Evolutionary conservation across 2,888 invertebrate genomes (phyloP).

Genomic region (Sesia apiformis): DNA sequence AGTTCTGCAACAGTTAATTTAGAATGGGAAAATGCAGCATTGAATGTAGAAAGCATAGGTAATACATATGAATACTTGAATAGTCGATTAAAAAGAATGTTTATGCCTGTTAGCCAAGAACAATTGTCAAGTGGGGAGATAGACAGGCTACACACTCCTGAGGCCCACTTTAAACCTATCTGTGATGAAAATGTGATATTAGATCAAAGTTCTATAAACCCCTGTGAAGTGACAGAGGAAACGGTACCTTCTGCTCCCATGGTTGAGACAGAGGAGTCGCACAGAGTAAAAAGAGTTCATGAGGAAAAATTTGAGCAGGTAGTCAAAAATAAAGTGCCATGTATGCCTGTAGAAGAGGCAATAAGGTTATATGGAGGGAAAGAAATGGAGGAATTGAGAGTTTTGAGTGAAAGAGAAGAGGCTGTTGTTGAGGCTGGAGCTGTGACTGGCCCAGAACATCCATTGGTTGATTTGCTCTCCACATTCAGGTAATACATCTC

Average conservation of each 20-base stretch:
- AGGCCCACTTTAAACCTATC: too few relatives aligned
- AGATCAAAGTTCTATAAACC: too few relatives aligned
- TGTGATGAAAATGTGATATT: neutral
- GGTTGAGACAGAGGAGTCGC: constrained; percentile 23
- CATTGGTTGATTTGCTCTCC: constrained; percentile 55
- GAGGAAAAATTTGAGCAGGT: neutral
- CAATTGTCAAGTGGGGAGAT: neutral
- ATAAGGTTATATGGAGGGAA: constrained; percentile 41
- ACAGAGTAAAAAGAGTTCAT: neutral
- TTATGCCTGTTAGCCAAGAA: constrained; percentile 8
- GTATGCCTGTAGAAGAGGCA: constrained; percentile 50
- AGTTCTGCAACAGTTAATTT: too few relatives aligned
- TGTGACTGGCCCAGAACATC: constrained; percentile 47
- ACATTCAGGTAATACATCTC: constrained; percentile 45
- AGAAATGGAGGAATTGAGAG: constrained; percentile 45
- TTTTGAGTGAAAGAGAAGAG: constrained; percentile 52
- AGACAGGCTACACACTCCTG: neutral
- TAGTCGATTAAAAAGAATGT: constrained; percentile 21
- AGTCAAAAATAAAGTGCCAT: constrained; percentile 16
- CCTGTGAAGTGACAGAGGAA: constrained; percentile 8
- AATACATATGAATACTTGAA: constrained; percentile 21
- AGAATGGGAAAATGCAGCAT: too few relatives aligned
- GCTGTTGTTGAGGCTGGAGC: constrained; percentile 48
- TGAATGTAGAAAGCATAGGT: too few relatives aligned
- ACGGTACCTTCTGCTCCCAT: constrained; percentile 49